A percentile compares a stretch with the other conserved stretches of the same genome.
Conservation (phyloP, 2,113 vertebrate species). For the Leucopternis melanops region DNA sequence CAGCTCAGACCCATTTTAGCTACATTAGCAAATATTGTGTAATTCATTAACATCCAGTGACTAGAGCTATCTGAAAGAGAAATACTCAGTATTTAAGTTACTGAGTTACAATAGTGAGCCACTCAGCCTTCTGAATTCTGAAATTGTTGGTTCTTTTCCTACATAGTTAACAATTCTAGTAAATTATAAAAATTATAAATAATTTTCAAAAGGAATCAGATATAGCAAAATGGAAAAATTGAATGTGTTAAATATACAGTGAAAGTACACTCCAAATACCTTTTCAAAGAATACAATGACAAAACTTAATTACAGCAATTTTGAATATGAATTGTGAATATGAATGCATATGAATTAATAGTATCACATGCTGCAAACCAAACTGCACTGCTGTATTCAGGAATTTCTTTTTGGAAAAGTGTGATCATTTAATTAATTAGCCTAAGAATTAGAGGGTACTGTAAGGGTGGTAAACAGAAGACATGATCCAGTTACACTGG, state of each 20-base stretch:
- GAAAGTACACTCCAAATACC: background rate
- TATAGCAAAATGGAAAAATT: background rate
- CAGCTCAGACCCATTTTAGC: background rate
- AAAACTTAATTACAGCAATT: background rate
- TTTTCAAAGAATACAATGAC: background rate
- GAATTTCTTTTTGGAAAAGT: background rate
- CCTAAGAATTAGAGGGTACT: background rate
- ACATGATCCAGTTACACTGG: background rate
- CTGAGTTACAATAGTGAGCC: background rate
- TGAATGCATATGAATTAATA: background rate
- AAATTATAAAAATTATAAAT: background rate
- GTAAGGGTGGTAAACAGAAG: background rate
- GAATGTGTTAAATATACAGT: background rate
- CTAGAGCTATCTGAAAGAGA: background rate
- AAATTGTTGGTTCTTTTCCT: background rate
- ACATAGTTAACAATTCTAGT: background rate
- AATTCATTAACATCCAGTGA: background rate
- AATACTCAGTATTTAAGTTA: background rate
- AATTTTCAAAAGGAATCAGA: background rate
- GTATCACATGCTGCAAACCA: background rate
- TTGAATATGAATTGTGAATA: background rate
- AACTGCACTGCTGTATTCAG: background rate
- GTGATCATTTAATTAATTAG: background rate
- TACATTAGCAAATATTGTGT: background rate
- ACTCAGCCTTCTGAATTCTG: background rate